These are phyloP conservation scores for Athripsodes cinereus DNA, from an alignment of 2,888 invertebrate species.

Conservation along the genomic window DNA sequence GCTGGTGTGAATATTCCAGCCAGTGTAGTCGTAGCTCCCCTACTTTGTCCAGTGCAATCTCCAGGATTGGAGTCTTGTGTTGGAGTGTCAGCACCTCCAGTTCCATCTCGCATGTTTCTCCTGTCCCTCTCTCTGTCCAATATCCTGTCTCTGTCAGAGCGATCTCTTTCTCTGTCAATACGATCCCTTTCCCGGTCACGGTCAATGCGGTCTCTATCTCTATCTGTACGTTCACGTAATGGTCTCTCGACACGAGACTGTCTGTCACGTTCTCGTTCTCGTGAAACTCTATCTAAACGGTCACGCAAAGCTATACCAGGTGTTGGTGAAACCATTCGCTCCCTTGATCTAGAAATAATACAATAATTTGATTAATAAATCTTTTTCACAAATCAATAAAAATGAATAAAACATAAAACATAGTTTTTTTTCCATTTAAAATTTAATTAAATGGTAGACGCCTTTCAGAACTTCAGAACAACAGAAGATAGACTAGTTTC, in stretches of 20 bases:
- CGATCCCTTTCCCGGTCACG: constrained; percentile 30
- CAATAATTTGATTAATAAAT: neutral
- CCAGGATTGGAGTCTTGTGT: constrained; percentile 54
- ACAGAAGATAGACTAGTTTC: too few relatives aligned
- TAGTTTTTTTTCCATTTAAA: too few relatives aligned
- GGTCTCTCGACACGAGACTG: constrained; percentile 17
- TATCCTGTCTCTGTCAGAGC: constrained; percentile 34
- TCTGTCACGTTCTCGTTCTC: constrained; percentile 42
- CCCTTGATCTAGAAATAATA: constrained; percentile 22
- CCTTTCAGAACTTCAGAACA: too few relatives aligned
- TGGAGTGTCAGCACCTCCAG: constrained; percentile 46
- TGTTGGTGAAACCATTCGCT: constrained; percentile 21
- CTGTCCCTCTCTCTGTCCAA: constrained; percentile 32
- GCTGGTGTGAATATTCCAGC: constrained; percentile 35
- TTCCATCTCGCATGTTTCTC: constrained; percentile 32
- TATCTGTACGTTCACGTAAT: constrained; percentile 21
- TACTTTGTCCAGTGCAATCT: constrained; percentile 49
- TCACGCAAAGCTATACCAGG: constrained; percentile 33
- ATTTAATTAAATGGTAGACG: neutral
- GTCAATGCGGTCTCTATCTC: constrained; percentile 10
- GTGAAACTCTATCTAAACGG: constrained; percentile 38
- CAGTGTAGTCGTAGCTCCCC: constrained; percentile 36
- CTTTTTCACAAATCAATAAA: too few relatives aligned
- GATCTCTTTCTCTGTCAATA: constrained; percentile 34
- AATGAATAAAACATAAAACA: too few relatives aligned